phyloP scores from a whole-genome alignment of 2,113 vertebrate genomes.

The Pseudonaja textilis region DNA sequence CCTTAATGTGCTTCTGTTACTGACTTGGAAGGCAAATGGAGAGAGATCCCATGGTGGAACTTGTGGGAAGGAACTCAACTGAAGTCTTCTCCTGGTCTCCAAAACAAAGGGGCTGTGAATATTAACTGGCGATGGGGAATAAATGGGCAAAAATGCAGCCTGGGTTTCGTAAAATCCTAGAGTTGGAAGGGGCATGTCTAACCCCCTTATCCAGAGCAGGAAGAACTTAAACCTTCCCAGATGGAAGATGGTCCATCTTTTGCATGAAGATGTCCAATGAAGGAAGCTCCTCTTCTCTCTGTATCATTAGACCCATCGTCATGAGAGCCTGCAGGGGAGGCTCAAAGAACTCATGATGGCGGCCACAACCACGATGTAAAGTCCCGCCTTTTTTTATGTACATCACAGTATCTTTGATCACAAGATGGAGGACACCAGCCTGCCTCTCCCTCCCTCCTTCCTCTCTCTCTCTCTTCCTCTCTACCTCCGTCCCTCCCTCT shows the following conservation, averaged over 20 bases:
- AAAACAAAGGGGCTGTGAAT: neutral
- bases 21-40: neutral
- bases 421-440: neutral
- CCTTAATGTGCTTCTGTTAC: slow-evolving; percentile 20
- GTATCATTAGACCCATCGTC: neutral
- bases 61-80: slow-evolving; percentile 20
- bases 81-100: slow-evolving; percentile 2
- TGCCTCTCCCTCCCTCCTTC: too few species aligned
- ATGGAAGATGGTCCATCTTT: neutral
- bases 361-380: neutral
- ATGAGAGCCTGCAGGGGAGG: neutral
- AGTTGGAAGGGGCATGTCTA: neutral
- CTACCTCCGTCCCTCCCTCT: rapidly evolving
- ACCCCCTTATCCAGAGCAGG: neutral
- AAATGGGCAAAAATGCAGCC: neutral
- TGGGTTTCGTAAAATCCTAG: neutral
- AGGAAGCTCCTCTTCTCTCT: neutral
- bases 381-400: neutral
- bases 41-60: neutral
- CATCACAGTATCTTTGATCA: neutral
- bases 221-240: neutral
- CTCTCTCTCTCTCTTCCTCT: too few species aligned
- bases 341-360: neutral
- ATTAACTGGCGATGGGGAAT: neutral
- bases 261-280: neutral